Conservation (phyloP, 2,113 vertebrate species). For the Lepus americanus region DNA sequence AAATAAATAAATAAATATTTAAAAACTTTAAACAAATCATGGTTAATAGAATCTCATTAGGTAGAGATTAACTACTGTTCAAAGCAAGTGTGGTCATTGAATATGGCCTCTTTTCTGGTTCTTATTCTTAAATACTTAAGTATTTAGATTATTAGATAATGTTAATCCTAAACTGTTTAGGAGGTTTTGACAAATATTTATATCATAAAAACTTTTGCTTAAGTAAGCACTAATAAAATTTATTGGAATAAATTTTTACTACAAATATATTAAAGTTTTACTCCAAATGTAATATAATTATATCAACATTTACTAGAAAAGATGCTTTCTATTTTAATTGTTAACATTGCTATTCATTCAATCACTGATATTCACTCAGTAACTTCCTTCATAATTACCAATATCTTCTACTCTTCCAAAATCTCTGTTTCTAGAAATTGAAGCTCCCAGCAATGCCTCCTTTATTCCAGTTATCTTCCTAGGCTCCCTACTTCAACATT, state of each 20-base stretch:
- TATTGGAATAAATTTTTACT: neutral
- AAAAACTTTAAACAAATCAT: neutral
- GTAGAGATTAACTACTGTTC: neutral
- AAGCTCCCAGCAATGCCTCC: fast-evolving
- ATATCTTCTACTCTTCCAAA: neutral
- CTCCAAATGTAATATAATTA: neutral
- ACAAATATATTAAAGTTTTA: too few relatives aligned
- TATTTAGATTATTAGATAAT: too few relatives aligned
- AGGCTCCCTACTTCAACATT: neutral
- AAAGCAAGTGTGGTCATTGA: neutral
- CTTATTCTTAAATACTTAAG: neutral
- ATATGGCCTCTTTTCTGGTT: neutral
- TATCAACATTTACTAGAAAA: neutral
- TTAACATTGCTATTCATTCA: neutral
- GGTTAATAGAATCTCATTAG: constrained; percentile 3
- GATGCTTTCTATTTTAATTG: neutral
- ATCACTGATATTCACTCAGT: neutral
- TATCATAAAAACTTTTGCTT: neutral
- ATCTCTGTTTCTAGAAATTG: neutral
- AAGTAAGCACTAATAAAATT: neutral
- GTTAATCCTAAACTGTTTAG: too few relatives aligned
- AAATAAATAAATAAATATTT: too few relatives aligned
- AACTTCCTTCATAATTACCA: neutral
- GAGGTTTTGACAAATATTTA: neutral
- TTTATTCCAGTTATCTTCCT: neutral